These are phyloP conservation scores for Anhinga anhinga DNA, from an alignment of 2,113 vertebrate genomes.

Conservation along the genomic window DNA sequence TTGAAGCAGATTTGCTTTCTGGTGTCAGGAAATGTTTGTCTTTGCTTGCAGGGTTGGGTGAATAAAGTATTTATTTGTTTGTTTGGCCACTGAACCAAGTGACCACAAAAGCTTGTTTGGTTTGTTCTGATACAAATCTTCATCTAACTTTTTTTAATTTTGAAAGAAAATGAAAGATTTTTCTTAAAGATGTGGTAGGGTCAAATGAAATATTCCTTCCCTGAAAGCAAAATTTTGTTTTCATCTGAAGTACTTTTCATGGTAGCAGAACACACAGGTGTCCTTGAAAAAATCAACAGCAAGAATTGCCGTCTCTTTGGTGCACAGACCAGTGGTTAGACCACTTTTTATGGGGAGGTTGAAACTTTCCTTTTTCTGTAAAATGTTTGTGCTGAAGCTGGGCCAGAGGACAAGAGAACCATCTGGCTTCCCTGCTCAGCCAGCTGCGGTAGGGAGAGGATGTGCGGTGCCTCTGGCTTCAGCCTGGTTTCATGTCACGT, in stretches of 20 bases:
- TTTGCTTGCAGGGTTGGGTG: neutral
- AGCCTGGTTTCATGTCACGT: fast-evolving
- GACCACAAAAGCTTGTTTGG: neutral
- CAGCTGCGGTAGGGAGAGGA: neutral
- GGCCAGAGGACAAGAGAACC: neutral
- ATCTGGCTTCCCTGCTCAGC: neutral
- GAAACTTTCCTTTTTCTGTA: neutral
- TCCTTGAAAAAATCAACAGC: neutral
- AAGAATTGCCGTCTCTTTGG: neutral
- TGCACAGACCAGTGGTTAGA: neutral
- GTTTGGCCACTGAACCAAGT: neutral
- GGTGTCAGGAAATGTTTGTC: neutral
- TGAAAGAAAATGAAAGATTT: neutral
- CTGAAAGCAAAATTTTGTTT: neutral
- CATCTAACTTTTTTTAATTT: neutral
- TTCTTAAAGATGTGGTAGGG: neutral
- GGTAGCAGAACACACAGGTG: neutral
- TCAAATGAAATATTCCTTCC: neutral
- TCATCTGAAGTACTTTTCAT: neutral
- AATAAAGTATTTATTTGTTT: neutral
- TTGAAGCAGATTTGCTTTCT: neutral
- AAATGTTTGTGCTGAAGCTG: neutral
- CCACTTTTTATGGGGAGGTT: neutral
- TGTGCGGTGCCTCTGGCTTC: neutral
- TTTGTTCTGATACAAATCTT: neutral